A percentile compares a stretch with the other conserved stretches of the same genome.
Evolutionary conservation across 2,797 vertebrate genomes (phyloP).

Genomic region (Echiichthys vipera): DNA sequence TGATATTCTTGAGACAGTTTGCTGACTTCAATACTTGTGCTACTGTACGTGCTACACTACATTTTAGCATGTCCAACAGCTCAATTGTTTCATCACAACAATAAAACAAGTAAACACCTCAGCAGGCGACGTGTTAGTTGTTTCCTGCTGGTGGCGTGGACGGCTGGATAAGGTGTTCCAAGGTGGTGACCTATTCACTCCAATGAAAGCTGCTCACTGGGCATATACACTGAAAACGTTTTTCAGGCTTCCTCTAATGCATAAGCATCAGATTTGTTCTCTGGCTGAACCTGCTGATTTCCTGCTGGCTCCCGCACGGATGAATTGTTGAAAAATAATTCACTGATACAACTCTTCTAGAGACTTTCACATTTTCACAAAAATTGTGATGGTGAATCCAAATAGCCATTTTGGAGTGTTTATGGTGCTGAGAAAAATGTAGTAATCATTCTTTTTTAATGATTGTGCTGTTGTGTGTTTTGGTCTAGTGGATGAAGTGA

Average conservation of each 20-base stretch:
- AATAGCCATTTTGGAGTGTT: not conserved
- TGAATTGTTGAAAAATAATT: not conserved
- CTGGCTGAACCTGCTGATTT: not conserved
- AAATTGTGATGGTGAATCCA: not conserved
- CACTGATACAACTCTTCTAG: not conserved
- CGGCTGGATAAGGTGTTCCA: constrained; percentile 3
- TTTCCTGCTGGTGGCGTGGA: constrained; percentile 15
- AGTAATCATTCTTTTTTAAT: not conserved
- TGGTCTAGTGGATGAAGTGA: not conserved
- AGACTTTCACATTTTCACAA: not conserved
- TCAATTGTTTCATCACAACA: not conserved
- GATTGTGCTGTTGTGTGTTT: not conserved
- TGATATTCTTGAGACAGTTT: constrained; percentile 5
- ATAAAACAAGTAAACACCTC: constrained; percentile 3
- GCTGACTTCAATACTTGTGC: not conserved
- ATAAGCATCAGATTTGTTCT: not conserved
- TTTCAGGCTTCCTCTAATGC: not conserved
- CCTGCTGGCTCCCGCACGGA: no score
- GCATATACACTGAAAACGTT: not conserved
- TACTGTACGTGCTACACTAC: not conserved
- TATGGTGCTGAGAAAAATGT: not conserved
- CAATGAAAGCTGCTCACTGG: constrained; percentile 2
- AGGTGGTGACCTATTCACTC: not conserved
- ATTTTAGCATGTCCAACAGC: not conserved
- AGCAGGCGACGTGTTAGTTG: not conserved